Conservation (phyloP, 2,888 invertebrate species). For the Drosophila testacea region DNA sequence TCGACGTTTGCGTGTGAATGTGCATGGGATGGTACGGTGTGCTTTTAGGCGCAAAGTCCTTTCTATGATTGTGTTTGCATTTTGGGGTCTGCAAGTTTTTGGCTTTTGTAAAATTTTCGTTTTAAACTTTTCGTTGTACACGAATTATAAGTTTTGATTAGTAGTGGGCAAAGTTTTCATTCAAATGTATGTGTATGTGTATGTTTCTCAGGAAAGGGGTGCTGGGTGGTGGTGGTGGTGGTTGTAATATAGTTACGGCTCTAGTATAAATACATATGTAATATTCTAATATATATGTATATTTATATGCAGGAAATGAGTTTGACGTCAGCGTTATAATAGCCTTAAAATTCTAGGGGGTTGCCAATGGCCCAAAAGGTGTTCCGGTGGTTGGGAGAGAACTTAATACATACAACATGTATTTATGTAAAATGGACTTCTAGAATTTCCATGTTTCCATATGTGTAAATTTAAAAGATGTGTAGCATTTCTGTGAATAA, state of each 20-base stretch:
- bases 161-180: constrained; percentile 78
- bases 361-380: constrained; percentile 4
- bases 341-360: constrained; percentile 34
- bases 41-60: constrained; percentile 60
- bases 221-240: constrained; percentile 13
- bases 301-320: constrained; percentile 61
- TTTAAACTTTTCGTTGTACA: constrained; percentile 80
- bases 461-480: constrained; percentile 1
- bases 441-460: constrained; percentile 16
- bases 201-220: constrained; percentile 18
- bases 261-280: constrained; percentile 20
- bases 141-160: constrained; percentile 81
- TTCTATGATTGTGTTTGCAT: constrained; percentile 66
- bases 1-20: constrained; percentile 13
- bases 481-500: background rate
- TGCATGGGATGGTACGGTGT: constrained; percentile 32
- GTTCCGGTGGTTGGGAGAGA: background rate
- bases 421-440: constrained; percentile 12
- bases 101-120: constrained; percentile 80
- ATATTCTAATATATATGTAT: constrained; percentile 20
- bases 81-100: constrained; percentile 71
- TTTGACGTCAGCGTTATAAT: constrained; percentile 63
- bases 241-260: constrained; percentile 24
- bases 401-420: constrained; percentile 10
- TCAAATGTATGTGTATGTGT: constrained; percentile 33